A percentile compares a stretch with the other conserved stretches of the same genome.
phyloP scores from a whole-genome alignment of 2,797 vertebrate genomes.

The Sardinella longiceps region DNA sequence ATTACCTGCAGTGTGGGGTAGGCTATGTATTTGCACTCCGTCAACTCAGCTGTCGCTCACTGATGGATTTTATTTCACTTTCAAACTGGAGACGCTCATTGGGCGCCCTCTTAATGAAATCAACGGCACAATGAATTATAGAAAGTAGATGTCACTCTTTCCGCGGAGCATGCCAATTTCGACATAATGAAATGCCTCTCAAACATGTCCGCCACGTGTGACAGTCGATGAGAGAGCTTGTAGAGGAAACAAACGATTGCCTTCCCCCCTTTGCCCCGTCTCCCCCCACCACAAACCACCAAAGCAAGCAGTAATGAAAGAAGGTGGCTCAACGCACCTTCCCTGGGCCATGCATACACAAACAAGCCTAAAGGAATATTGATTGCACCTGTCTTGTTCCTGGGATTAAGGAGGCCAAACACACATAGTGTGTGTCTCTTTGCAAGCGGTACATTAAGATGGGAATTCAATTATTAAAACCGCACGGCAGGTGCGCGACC shows the following conservation, averaged over 20 bases:
- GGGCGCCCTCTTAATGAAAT: conserved; percentile 42
- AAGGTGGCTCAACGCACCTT: not conserved
- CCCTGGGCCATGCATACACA: conserved; percentile 16
- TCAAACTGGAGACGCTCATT: not conserved
- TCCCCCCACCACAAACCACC: not conserved
- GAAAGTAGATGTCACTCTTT: conserved; percentile 31
- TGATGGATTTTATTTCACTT: conserved; percentile 20
- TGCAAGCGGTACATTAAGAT: conserved; percentile 36
- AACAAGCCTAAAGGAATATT: conserved; percentile 18
- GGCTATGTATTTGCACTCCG: not conserved
- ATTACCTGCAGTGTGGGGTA: not conserved
- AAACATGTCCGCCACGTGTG: conserved; percentile 28
- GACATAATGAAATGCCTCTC: conserved; percentile 43
- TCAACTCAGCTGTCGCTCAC: conserved; percentile 6
- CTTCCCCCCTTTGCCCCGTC: not conserved
- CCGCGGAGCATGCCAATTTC: conserved; percentile 28
- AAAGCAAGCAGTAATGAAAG: not conserved
- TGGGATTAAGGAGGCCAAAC: conserved; percentile 27
- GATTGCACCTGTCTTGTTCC: conserved; percentile 29
- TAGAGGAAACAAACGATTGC: conserved; percentile 33
- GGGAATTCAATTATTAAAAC: conserved; percentile 29
- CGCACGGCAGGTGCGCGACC: not conserved
- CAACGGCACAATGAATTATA: conserved; percentile 33
- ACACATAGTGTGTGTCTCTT: conserved; percentile 5
- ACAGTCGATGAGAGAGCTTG: conserved; percentile 29